A percentile compares a stretch with the other conserved stretches of the same genome.
phyloP scores from a whole-genome alignment of 1,140 invertebrate genomes.

The Drosophila elegans region DNA sequence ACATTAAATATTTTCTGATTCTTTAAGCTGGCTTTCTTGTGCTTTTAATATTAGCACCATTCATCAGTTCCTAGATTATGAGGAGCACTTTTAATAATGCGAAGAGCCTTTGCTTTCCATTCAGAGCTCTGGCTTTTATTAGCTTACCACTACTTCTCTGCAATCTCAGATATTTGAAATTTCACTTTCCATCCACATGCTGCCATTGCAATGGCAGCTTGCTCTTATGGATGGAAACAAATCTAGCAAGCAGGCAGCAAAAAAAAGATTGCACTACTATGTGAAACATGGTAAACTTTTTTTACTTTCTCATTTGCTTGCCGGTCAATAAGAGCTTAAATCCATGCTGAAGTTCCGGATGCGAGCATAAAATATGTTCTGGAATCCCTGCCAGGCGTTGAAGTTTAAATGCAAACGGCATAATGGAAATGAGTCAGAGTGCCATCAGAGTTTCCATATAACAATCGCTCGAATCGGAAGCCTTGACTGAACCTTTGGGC shows the following conservation, averaged over 20 bases:
- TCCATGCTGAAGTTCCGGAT: conserved; percentile 22
- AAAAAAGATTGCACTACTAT: conserved; percentile 4
- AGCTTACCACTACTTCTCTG: neutral
- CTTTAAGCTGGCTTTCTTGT: conserved; percentile 12
- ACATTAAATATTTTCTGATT: conserved; percentile 6
- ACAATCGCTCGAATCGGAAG: conserved; percentile 30
- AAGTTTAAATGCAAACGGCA: conserved; percentile 26
- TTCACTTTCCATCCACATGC: conserved; percentile 7
- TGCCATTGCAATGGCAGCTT: conserved; percentile 1
- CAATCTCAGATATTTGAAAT: conserved; percentile 13
- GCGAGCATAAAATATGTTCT: neutral
- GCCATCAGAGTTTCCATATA: conserved; percentile 2
- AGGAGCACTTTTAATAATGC: conserved; percentile 55
- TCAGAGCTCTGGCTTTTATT: conserved; percentile 6
- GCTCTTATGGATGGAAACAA: neutral
- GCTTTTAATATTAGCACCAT: neutral
- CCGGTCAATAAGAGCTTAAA: conserved; percentile 6
- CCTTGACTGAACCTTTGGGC: conserved; percentile 5
- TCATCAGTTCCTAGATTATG: neutral
- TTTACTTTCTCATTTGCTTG: conserved; percentile 12
- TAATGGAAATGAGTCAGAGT: conserved; percentile 9
- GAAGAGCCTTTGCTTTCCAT: conserved; percentile 26
- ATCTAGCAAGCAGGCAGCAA: neutral
- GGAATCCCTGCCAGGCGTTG: conserved; percentile 13
- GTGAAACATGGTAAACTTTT: conserved; percentile 22